A percentile compares a stretch with the other conserved stretches of the same genome.
These are phyloP conservation scores for Coelinius sp. DNA, from an alignment of 2,888 invertebrate genomes.

Conservation along the genomic window DNA sequence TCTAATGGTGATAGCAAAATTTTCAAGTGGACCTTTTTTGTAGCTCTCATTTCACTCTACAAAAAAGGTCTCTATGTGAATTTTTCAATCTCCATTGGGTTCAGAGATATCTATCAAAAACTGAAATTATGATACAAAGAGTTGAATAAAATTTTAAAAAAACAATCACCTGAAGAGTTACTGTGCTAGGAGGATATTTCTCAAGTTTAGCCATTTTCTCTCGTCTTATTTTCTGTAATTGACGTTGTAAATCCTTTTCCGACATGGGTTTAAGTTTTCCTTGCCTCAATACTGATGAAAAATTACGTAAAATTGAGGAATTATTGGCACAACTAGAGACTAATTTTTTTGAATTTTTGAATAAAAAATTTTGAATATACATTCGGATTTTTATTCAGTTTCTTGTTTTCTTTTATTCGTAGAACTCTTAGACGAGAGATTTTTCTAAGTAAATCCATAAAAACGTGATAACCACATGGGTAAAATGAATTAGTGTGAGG, in stretches of 20 bases:
- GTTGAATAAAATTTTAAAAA: background rate
- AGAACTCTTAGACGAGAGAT: too few relatives aligned
- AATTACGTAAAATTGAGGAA: background rate
- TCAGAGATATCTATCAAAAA: too few relatives aligned
- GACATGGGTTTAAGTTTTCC: background rate
- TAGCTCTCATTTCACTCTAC: too few relatives aligned
- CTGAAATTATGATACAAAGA: too few relatives aligned
- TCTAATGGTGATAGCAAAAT: too few relatives aligned
- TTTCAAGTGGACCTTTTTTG: too few relatives aligned
- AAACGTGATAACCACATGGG: too few relatives aligned
- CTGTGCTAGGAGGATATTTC: conserved; percentile 32
- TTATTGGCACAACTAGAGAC: background rate
- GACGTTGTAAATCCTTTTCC: background rate
- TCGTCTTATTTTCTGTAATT: conserved; percentile 34
- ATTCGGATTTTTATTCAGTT: background rate
- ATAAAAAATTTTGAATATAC: background rate
- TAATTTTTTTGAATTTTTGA: background rate
- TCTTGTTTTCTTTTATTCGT: background rate
- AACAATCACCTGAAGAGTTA: conserved; percentile 44
- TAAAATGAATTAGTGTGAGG: too few relatives aligned
- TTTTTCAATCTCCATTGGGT: too few relatives aligned
- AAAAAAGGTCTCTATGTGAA: too few relatives aligned
- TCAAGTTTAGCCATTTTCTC: background rate
- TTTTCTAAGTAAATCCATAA: too few relatives aligned
- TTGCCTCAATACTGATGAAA: background rate